These are phyloP conservation scores for Clitarchus hookeri DNA, from an alignment of 2,888 invertebrate genomes.

Conservation along the genomic window DNA sequence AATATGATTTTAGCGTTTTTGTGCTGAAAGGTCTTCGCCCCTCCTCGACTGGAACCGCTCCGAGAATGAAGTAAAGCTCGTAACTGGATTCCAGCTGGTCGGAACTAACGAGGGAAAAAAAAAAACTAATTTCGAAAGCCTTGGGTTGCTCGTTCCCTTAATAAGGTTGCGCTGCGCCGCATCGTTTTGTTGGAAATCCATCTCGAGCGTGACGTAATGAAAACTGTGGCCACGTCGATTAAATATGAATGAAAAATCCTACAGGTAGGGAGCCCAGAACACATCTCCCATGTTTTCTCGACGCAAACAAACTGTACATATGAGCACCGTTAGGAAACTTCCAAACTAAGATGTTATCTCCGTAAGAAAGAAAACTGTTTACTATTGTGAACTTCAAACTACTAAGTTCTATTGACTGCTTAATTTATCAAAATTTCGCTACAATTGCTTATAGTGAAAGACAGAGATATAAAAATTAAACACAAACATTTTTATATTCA, in stretches of 20 bases:
- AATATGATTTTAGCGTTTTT: not conserved
- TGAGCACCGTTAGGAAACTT: no score
- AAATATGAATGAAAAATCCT: not conserved
- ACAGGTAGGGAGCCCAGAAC: no score
- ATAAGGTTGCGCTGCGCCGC: not conserved
- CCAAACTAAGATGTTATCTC: no score
- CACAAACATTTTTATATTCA: no score
- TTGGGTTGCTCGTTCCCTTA: not conserved
- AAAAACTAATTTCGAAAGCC: not conserved
- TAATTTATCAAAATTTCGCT: no score
- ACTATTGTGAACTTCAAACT: no score
- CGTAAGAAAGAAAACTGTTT: no score
- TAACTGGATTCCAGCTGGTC: not conserved
- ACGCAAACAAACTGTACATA: no score
- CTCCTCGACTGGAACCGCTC: not conserved
- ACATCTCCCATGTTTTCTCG: no score
- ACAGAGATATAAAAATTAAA: no score
- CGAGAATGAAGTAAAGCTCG: not conserved
- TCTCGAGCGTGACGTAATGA: not conserved
- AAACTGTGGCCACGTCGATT: not conserved
- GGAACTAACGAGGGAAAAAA: not conserved
- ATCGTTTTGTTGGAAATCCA: not conserved
- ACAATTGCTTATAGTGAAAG: no score
- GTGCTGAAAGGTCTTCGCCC: not conserved
- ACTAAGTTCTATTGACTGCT: no score